Conservation (phyloP, 1,140 invertebrate genomes). For the Pectinophora gossypiella region DNA sequence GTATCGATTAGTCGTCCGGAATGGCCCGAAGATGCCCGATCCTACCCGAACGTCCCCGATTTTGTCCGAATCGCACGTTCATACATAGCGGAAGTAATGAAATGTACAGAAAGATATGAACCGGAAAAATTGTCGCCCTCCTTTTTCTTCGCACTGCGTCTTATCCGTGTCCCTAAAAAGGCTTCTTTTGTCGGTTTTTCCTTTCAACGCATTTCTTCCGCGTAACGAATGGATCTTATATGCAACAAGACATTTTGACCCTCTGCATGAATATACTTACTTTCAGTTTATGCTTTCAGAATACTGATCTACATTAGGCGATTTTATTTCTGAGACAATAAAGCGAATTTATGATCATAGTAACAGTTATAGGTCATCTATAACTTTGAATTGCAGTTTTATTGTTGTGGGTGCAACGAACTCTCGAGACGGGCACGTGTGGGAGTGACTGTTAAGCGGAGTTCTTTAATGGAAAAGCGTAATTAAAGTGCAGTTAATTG, state of each 20-base stretch:
- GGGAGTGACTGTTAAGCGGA: slow-evolving; percentile 10
- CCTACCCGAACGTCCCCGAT: slow-evolving; percentile 37
- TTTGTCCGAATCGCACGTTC: slow-evolving; percentile 38
- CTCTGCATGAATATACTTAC: too few species aligned
- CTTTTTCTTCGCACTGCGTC: slow-evolving; percentile 54
- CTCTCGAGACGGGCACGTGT: neutral
- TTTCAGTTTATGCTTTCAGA: too few species aligned
- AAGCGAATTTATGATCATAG: neutral
- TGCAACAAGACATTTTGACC: slow-evolving; percentile 19
- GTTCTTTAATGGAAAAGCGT: slow-evolving; percentile 40
- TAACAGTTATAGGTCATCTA: neutral
- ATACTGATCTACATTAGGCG: too few species aligned
- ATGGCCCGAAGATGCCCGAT: slow-evolving; percentile 43
- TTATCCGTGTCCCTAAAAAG: slow-evolving; percentile 44
- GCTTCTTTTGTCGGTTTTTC: slow-evolving; percentile 42
- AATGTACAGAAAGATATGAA: slow-evolving; percentile 71
- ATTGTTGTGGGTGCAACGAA: neutral
- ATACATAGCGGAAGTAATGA: slow-evolving; percentile 72
- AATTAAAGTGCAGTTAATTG: slow-evolving; percentile 52
- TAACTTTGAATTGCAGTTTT: neutral
- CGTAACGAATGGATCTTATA: slow-evolving; percentile 31
- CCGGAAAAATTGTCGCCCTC: slow-evolving; percentile 68
- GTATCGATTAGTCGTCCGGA: slow-evolving; percentile 63
- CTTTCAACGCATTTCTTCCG: slow-evolving; percentile 32
- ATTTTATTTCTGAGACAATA: neutral